phyloP scores from a whole-genome alignment of 2,113 vertebrate species.

The Trochalopteron elliotii region DNA sequence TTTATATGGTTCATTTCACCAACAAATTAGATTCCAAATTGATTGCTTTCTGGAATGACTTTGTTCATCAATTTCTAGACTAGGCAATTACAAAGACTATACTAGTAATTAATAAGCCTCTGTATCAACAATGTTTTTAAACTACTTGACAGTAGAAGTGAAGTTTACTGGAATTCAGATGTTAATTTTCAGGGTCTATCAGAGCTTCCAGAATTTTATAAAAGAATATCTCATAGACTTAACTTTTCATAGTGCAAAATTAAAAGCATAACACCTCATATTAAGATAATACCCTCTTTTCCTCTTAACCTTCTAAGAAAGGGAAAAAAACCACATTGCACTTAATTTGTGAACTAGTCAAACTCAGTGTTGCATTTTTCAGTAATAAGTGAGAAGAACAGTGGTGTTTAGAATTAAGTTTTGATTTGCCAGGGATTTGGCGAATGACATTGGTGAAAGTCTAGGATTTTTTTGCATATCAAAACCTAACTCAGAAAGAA shows the following conservation, averaged over 20 bases:
- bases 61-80: conserved; percentile 78
- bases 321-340: background rate
- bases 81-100: conserved; percentile 76
- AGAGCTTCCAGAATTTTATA: background rate
- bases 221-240: background rate
- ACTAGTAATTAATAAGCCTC: conserved; percentile 76
- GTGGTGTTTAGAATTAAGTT: background rate
- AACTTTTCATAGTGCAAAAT: background rate
- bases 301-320: background rate
- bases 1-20: conserved; percentile 84
- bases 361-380: background rate
- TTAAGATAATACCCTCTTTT: background rate
- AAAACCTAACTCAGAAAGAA: background rate
- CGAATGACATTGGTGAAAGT: background rate
- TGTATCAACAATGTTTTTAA: conserved; percentile 71
- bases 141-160: conserved; percentile 19
- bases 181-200: conserved; percentile 15
- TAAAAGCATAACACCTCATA: background rate
- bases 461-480: background rate
- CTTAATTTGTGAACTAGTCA: background rate
- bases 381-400: background rate
- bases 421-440: background rate
- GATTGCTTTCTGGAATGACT: conserved; percentile 80
- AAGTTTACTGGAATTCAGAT: conserved; percentile 60
- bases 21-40: conserved; percentile 85